These are phyloP conservation scores for Neoseiulus cucumeris DNA, from an alignment of 1,140 invertebrate genomes.

Conservation along the genomic window DNA sequence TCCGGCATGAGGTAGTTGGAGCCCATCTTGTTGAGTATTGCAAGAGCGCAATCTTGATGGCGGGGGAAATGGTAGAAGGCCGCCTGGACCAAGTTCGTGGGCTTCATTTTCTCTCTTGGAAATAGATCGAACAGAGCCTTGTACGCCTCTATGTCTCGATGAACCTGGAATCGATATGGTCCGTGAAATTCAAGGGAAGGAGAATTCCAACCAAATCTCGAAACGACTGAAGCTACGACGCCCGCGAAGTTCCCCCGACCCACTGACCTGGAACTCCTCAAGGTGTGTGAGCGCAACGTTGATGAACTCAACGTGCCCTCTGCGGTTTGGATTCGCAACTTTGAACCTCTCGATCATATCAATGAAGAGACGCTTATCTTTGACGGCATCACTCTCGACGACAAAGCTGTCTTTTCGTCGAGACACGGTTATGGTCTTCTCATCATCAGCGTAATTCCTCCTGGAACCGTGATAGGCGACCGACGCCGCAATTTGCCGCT, in stretches of 20 bases:
- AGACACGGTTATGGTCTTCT: background rate
- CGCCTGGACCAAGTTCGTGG: constrained; percentile 53
- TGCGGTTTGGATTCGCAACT: constrained; percentile 21
- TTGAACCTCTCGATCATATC: background rate
- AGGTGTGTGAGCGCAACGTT: constrained; percentile 64
- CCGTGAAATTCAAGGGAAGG: background rate
- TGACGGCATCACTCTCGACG: background rate
- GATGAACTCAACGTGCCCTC: constrained; percentile 82
- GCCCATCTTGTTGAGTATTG: constrained; percentile 16
- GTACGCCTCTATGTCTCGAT: constrained; percentile 75
- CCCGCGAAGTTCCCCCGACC: background rate
- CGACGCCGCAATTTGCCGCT: too few relatives aligned
- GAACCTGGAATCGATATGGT: constrained; percentile 20
- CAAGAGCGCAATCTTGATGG: constrained; percentile 43
- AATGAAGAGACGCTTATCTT: background rate
- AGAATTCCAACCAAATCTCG: too few relatives aligned
- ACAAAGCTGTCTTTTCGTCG: background rate
- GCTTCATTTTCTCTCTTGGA: constrained; percentile 72
- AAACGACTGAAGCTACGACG: too few relatives aligned
- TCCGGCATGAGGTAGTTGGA: constrained; percentile 65
- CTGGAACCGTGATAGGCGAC: too few relatives aligned
- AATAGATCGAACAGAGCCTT: constrained; percentile 72
- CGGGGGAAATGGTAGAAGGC: constrained; percentile 80
- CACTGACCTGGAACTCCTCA: constrained; percentile 58
- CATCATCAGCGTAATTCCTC: too few relatives aligned